Percentiles rank a stretch among this genome's conserved stretches.
Evolutionary conservation across 2,888 invertebrate species (phyloP).

Genomic region (Phortica magna): DNA sequence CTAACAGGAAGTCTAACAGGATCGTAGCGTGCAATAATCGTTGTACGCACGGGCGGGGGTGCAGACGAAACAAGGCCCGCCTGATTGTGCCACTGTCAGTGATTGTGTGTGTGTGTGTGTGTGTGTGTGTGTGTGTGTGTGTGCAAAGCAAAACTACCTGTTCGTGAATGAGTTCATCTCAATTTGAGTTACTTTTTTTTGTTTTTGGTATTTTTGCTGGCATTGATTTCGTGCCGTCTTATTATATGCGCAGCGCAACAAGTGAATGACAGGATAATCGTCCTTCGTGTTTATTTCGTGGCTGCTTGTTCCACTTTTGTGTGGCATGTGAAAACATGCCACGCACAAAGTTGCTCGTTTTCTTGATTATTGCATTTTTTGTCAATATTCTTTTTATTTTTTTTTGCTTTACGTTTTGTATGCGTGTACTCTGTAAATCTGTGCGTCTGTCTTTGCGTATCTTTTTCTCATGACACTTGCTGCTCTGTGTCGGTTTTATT

Average conservation of each 20-base stretch:
- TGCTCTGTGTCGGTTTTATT: slow-evolving; percentile 47
- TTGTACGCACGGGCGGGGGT: not conserved
- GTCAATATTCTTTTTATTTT: slow-evolving; percentile 52
- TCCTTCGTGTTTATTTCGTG: slow-evolving; percentile 45
- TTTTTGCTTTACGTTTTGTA: slow-evolving; percentile 55
- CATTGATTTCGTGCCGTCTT: not conserved
- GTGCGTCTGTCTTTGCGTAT: slow-evolving; percentile 51
- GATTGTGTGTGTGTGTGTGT: not conserved
- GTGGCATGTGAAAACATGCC: slow-evolving; percentile 72
- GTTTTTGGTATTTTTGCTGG: not conserved
- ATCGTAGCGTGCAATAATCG: slow-evolving; percentile 42
- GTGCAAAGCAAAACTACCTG: slow-evolving; percentile 18
- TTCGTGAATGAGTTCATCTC: slow-evolving; percentile 35
- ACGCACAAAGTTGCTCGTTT: slow-evolving; percentile 61
- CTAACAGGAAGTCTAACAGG: slow-evolving; percentile 54
- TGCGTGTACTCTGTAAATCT: slow-evolving; percentile 66
- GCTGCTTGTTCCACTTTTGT: slow-evolving; percentile 43
- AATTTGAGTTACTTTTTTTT: slow-evolving; percentile 12
- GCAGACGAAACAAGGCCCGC: not conserved
- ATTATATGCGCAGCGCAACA: slow-evolving; percentile 56
- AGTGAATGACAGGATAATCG: slow-evolving; percentile 72
- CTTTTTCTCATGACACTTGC: slow-evolving; percentile 32
- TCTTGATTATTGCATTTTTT: slow-evolving; percentile 67
- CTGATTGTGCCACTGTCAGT: no score
- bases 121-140: no score